These are phyloP conservation scores for Odocoileus virginianus DNA, from an alignment of 2,113 vertebrate genomes.

Conservation along the genomic window DNA sequence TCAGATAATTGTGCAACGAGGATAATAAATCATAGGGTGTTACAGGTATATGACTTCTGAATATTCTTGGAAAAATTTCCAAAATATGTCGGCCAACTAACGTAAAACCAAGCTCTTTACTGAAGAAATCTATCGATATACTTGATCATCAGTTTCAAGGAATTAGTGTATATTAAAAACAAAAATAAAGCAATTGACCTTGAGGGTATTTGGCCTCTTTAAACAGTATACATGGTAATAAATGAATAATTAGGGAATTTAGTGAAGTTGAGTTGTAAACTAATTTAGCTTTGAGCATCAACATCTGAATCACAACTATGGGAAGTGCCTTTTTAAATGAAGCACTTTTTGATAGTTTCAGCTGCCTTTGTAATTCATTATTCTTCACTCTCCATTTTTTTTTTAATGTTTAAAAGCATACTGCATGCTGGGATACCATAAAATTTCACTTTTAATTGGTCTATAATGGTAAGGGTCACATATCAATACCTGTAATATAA, in stretches of 20 bases:
- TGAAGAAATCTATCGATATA: not conserved
- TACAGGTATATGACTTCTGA: not conserved
- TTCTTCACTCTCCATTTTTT: not conserved
- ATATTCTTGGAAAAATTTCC: conserved; percentile 18
- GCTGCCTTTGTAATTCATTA: not conserved
- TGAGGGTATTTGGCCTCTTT: conserved; percentile 34
- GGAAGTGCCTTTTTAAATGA: conserved; percentile 54
- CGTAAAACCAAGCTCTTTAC: not conserved
- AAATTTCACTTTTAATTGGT: conserved; percentile 50
- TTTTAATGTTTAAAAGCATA: not conserved
- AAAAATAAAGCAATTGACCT: conserved; percentile 30
- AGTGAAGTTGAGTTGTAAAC: conserved; percentile 55
- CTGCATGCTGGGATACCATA: conserved; percentile 6
- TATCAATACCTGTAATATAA: conserved; percentile 36
- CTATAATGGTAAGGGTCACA: conserved; percentile 32
- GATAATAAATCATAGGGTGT: not conserved
- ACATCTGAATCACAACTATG: conserved; percentile 6
- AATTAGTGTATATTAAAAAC: conserved; percentile 24
- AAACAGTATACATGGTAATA: not conserved
- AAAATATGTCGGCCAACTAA: not conserved
- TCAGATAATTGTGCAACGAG: not conserved
- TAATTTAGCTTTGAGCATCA: conserved; percentile 51
- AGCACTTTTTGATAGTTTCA: conserved; percentile 41
- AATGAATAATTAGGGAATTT: conserved; percentile 53
- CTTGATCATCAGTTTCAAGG: conserved; percentile 3